These are phyloP conservation scores for Macaca mulatta DNA, from an alignment of 2,113 vertebrate species.

Conservation along the genomic window DNA sequence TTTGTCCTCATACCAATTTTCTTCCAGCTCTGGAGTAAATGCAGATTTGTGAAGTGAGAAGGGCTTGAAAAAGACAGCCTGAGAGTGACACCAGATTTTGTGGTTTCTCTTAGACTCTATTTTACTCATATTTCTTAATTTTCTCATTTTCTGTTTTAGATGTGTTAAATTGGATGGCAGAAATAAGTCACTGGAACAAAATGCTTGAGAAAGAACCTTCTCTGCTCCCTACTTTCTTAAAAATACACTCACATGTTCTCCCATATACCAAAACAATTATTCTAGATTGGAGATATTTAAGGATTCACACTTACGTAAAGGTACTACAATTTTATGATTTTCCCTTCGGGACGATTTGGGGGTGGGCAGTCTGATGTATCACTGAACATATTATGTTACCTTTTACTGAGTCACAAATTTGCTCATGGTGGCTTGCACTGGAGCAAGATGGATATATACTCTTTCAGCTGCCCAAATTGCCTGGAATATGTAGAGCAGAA, in stretches of 20 bases:
- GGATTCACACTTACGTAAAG: neutral
- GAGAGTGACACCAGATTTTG: neutral
- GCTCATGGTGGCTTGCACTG: neutral
- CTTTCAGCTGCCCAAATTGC: neutral
- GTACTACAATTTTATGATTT: neutral
- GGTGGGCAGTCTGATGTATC: neutral
- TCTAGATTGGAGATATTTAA: neutral
- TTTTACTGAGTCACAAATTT: slow-evolving; percentile 21
- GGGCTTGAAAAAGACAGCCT: neutral
- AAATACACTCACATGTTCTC: neutral
- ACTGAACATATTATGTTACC: neutral
- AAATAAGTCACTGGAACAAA: slow-evolving; percentile 44
- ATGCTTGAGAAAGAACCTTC: neutral
- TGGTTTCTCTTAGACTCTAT: slow-evolving; percentile 10
- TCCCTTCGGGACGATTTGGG: neutral
- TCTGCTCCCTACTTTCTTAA: slow-evolving; percentile 45
- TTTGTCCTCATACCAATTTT: neutral
- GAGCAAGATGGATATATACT: neutral
- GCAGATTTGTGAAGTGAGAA: neutral
- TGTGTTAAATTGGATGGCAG: slow-evolving; percentile 7
- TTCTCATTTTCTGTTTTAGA: slow-evolving; percentile 54
- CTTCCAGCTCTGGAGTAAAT: neutral
- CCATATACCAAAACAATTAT: neutral
- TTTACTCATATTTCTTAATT: slow-evolving; percentile 16
- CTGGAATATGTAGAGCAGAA: slow-evolving; percentile 12